Conservation (phyloP, 35 echinoderm and acorn worm species). For the Lytechinus pictus region DNA sequence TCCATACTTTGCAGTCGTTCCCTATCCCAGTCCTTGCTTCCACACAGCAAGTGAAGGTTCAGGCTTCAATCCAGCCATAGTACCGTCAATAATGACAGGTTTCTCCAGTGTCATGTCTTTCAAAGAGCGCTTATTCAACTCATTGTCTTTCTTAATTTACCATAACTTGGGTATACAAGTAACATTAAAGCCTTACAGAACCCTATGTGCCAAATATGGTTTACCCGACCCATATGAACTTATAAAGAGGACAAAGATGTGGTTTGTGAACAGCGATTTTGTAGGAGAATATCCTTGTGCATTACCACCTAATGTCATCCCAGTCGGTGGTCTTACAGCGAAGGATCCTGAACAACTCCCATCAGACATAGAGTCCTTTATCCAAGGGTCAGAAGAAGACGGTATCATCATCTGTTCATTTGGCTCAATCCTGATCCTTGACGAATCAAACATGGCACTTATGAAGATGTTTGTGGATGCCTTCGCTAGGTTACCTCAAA, state of each 20-base stretch:
- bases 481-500: slow-evolving; percentile 13
- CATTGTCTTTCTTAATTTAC: not conserved
- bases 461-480: not conserved
- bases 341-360: not conserved
- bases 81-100: not conserved
- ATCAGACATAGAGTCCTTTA: slow-evolving; percentile 5
- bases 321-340: slow-evolving; percentile 26
- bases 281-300: slow-evolving; percentile 36
- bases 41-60: not conserved
- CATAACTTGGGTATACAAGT: not conserved
- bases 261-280: slow-evolving; percentile 46
- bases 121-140: not conserved
- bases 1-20: slow-evolving; percentile 16
- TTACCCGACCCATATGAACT: not conserved
- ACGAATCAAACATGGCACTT: not conserved
- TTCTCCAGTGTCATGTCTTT: slow-evolving; percentile 8
- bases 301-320: slow-evolving; percentile 13
- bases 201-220: not conserved
- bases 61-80: not conserved
- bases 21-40: slow-evolving; percentile 17
- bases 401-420: slow-evolving; percentile 33
- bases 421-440: not conserved
- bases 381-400: not conserved
- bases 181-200: not conserved
- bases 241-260: not conserved